Evolutionary conservation across 2,113 vertebrate genomes (phyloP).

Genomic region (Tiliqua scincoides): DNA sequence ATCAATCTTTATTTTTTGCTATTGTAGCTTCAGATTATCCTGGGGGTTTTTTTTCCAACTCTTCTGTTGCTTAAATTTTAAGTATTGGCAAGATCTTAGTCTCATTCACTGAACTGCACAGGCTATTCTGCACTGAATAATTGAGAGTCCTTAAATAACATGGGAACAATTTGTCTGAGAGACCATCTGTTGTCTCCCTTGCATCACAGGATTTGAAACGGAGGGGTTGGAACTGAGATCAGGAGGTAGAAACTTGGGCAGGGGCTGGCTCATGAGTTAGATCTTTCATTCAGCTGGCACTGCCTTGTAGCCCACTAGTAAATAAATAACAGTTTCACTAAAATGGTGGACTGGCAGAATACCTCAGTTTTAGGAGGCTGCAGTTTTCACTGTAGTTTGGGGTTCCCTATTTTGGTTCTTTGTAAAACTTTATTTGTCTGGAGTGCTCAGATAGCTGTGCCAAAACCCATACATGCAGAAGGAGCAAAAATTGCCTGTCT

Average conservation of each 20-base stretch:
- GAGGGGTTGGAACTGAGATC: background rate
- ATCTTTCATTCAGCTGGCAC: background rate
- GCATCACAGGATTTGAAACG: conserved; percentile 41
- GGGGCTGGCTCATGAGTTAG: background rate
- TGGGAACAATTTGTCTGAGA: conserved; percentile 11
- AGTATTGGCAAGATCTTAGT: background rate
- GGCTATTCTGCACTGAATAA: background rate
- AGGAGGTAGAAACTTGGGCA: conserved; percentile 27
- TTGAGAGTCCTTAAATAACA: conserved; percentile 37
- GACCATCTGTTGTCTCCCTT: conserved; percentile 37
- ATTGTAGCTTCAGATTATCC: background rate
- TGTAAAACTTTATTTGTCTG: conserved; percentile 29
- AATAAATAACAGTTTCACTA: background rate
- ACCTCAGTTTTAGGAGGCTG: background rate
- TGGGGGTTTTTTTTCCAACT: background rate
- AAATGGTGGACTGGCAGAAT: background rate
- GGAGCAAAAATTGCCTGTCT: background rate
- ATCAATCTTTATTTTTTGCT: background rate
- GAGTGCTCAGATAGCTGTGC: background rate
- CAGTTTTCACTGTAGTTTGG: conserved; percentile 38
- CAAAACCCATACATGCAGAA: background rate
- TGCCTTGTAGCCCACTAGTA: background rate
- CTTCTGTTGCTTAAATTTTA: background rate
- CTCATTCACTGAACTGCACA: background rate
- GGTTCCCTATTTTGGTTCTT: conserved; percentile 4